Evolutionary conservation across 2,113 vertebrate genomes (phyloP).

Genomic region (Turnix velox): DNA sequence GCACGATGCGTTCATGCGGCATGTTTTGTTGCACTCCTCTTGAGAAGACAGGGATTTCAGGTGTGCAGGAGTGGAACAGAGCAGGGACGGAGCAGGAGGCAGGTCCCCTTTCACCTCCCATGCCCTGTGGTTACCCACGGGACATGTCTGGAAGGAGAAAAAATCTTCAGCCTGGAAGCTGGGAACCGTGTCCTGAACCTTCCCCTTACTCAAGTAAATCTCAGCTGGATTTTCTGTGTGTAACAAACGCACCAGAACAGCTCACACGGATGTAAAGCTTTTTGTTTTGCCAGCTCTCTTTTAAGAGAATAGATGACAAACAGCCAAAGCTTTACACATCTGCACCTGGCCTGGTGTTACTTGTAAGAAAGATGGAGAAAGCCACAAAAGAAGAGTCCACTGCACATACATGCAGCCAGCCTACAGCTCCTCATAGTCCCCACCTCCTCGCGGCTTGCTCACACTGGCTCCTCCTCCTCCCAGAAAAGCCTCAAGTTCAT

Average conservation of each 20-base stretch:
- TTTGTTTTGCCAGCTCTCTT: not conserved
- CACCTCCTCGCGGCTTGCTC: constrained; percentile 75
- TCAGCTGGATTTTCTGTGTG: not conserved
- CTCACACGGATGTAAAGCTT: constrained; percentile 44
- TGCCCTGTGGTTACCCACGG: not conserved
- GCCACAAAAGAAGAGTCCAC: not conserved
- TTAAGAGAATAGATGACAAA: not conserved
- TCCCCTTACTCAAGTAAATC: not conserved
- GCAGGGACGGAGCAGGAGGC: not conserved
- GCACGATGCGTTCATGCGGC: constrained; percentile 15
- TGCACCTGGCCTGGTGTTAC: not conserved
- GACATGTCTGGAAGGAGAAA: constrained; percentile 4
- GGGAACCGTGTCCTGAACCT: not conserved
- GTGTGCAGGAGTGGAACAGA: constrained; percentile 14
- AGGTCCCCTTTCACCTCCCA: not conserved
- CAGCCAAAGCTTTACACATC: constrained; percentile 4
- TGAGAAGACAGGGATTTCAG: constrained; percentile 8
- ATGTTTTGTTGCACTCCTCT: constrained; percentile 27
- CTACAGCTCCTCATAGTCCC: constrained; percentile 96
- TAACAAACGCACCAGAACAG: not conserved
- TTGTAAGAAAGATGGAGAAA: not conserved
- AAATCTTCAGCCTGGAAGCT: not conserved
- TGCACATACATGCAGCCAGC: not conserved
- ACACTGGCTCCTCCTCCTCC: constrained; percentile 71
- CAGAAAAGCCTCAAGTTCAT: constrained; percentile 92